Base-by-base conservation (phyloP, 2,888 invertebrate species). In the Agrochola lychnidis region DNA sequence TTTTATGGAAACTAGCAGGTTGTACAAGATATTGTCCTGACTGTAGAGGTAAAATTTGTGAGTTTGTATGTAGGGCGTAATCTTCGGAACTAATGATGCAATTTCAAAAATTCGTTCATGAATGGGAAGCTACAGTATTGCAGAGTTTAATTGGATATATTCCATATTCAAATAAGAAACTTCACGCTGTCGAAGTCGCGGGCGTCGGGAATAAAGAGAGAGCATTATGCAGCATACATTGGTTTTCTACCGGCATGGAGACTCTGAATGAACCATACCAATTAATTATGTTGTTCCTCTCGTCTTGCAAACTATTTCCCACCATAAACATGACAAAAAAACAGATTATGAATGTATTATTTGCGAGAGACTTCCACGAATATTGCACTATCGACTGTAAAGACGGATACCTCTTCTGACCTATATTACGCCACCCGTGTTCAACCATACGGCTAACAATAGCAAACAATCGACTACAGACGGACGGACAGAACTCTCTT, bases 341-440 rank as follows among this genome's bases (percentile, higher is more conserved):
- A 45, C 59, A 51, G 14, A 48, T 66, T 40, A 56, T 45, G 4
- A 36, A 57, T 14, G 14, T 16, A 51, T n/a, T 64, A 75, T 78
- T 74, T 73, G 53, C 64, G 42, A 62, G 53, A 75, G 66, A 75
- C 63, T 80, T 72, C 76, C 73, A 70, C 59, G 36, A 64, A 64
- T 30, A 77, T 74, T 74, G 67, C 76, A 80, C n/a, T 70, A 75
- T 72, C 61, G 56, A 48, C 53, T 40, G 40, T 70, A 63, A 77
- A 25, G 45, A 56, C 25, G 68, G 67, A 68, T 72, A 70, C 45
- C 62, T 78, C 69, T 57, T 70, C 59, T 81, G 78, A 79, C 83
- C 82, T 63, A 77, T 83, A 78, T 87, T 87, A 75, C 87, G 79
- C 76, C 85, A 85, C 53, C 73, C 76, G 68, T 73, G 64, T 63